phyloP scores from a whole-genome alignment of 1,140 invertebrate genomes.

The Zaprionus vittiger region DNA sequence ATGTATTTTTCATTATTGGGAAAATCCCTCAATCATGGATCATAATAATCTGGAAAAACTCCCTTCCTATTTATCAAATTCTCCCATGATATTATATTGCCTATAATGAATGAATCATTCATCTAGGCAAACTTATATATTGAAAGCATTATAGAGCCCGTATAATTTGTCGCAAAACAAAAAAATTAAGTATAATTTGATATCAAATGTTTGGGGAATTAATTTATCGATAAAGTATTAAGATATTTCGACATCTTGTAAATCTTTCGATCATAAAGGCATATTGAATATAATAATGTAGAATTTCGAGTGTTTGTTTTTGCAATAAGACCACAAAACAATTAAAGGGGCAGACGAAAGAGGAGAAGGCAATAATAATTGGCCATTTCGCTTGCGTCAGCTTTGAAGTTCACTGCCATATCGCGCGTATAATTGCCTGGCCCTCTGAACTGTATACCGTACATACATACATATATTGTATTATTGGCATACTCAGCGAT shows the following conservation, averaged over 20 bases:
- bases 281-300: background rate
- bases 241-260: no score
- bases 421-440: slow-evolving; percentile 50
- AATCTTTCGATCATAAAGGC: no score
- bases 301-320: slow-evolving; percentile 4
- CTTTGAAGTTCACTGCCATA: slow-evolving; percentile 49
- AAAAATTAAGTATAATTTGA: background rate
- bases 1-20: background rate
- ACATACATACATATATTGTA: slow-evolving; percentile 11
- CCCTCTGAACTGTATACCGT: slow-evolving; percentile 30
- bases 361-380: slow-evolving; percentile 20
- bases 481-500: slow-evolving; percentile 30
- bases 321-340: slow-evolving; percentile 4
- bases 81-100: background rate
- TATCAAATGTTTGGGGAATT: no score
- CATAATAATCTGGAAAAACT: no score
- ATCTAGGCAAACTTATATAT: background rate
- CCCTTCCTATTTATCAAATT: no score
- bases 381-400: slow-evolving; percentile 44
- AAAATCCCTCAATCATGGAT: background rate
- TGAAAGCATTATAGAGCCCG: background rate
- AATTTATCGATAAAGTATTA: no score
- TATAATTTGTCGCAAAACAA: background rate
- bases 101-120: background rate
- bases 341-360: background rate